Evolutionary conservation across 2,888 invertebrate genomes (phyloP).

Genomic region (Conops quadrifasciatus): DNA sequence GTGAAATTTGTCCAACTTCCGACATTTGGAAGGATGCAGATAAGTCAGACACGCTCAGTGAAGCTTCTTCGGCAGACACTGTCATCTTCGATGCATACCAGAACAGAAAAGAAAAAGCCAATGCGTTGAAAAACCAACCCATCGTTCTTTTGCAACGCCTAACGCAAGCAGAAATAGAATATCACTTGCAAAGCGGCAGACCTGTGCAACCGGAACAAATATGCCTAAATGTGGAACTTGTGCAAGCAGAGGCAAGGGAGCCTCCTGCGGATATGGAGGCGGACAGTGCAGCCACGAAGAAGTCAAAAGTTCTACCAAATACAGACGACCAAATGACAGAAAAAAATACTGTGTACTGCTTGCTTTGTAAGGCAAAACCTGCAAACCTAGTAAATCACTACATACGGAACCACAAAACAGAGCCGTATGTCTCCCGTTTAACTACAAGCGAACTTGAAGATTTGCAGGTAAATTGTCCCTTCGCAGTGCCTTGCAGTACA

Average conservation of each 20-base stretch:
- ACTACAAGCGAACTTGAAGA: slow-evolving; percentile 40
- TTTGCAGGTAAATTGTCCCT: slow-evolving; percentile 44
- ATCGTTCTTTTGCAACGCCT: slow-evolving; percentile 23
- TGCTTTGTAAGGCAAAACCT: slow-evolving; percentile 47
- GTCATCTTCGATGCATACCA: slow-evolving; percentile 18
- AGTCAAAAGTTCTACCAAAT: slow-evolving; percentile 37
- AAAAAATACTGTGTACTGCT: slow-evolving; percentile 43
- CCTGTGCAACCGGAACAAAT: not conserved
- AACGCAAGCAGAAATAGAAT: slow-evolving; percentile 14
- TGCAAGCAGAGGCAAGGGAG: slow-evolving; percentile 19
- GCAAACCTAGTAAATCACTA: slow-evolving; percentile 50
- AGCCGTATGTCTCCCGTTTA: slow-evolving; percentile 50
- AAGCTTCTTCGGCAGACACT: slow-evolving; percentile 21
- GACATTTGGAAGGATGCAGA: too few relatives aligned
- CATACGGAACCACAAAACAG: slow-evolving; percentile 47
- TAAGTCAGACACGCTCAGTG: not conserved
- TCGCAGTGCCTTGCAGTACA: slow-evolving; percentile 36
- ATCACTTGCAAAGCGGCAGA: not conserved
- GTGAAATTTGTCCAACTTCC: not conserved
- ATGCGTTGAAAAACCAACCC: slow-evolving; percentile 24
- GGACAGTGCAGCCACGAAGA: not conserved
- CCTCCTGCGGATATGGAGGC: not conserved
- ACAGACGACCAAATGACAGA: slow-evolving; percentile 46
- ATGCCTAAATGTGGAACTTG: slow-evolving; percentile 35
- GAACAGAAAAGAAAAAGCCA: slow-evolving; percentile 8